Base-by-base conservation (phyloP, 1,140 invertebrate species). In the Drosophila pseudoobscura region DNA sequence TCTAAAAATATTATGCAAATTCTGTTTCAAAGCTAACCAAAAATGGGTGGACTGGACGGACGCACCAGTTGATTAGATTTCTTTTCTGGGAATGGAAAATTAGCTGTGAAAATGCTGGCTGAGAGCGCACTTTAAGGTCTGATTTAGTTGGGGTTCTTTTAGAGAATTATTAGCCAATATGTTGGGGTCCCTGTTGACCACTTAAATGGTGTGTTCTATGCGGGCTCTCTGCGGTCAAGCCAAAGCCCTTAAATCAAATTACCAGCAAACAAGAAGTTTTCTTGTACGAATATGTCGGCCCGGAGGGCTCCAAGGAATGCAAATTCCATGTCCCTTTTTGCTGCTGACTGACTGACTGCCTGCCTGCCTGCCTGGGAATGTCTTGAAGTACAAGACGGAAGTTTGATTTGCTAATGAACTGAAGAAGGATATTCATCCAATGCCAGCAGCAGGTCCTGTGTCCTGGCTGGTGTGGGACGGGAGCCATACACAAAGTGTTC, bases 341-440 rank as follows among this genome's bases (percentile, higher is more conserved):
- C 15, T 20, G 9, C 31, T 53, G 63, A 61, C 70, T 74, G 63
- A 70, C 78, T 74, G 77, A 49, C 63, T 57, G 8, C 47, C 66
- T 60, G 52, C 41, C 61, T 44, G 49, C 0, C 31, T 54, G 35
- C 35, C 35, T 39, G 45, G 49, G 59, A 75, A 75, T 82, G 77
- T 76, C 80, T 85, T 79, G 54, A 39, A 43, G 46, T n/a, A 15
- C 26, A 62, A 75, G 79, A 62, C 78, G 83, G 83, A 87, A 87
- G 83, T 87, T 87, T 83, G 84, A 87, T 87, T 87, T 87, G 83
- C 83, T 87, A 87, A 87, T 87, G 83, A 88, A 88, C 75, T 69
- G 78, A 62, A 63, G 70, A 89, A 83, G 75, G 80, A 85, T 84
- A 58, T 84, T 56, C 63, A 26, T 26, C 24, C 24, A 26, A 6